Evolutionary conservation across 2,113 vertebrate species (phyloP).

Genomic region (Trematocara variabile): DNA sequence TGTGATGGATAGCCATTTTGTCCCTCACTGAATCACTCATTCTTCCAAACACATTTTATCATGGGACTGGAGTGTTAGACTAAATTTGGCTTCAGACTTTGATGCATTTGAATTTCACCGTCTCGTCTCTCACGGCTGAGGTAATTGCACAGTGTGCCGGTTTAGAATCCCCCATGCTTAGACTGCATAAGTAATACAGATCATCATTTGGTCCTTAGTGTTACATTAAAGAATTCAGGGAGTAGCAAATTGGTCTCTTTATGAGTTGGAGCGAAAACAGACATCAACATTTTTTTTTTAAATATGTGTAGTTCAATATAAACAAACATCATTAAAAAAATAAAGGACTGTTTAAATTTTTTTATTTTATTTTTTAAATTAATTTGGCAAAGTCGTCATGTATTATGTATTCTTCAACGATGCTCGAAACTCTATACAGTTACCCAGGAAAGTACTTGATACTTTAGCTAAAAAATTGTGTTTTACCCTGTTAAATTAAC

Average conservation of each 20-base stretch:
- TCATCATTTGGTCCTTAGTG: constrained; percentile 40
- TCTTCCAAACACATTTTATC: constrained; percentile 39
- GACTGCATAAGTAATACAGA: constrained; percentile 44
- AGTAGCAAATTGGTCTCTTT: constrained; percentile 8
- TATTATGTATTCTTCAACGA: neutral
- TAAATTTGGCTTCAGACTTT: constrained; percentile 46
- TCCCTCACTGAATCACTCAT: constrained; percentile 37
- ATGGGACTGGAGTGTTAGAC: neutral
- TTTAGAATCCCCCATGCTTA: constrained; percentile 45
- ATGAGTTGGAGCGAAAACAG: neutral
- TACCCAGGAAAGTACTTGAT: neutral
- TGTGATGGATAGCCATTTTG: constrained; percentile 45
- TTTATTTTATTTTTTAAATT: too few species aligned
- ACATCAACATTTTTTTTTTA: neutral
- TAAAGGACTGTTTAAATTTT: neutral
- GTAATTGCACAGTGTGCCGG: constrained; percentile 42
- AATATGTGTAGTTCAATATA: neutral
- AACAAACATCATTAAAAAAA: neutral
- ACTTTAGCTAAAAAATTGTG: neutral
- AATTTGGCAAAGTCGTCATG: neutral
- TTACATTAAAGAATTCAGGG: constrained; percentile 16
- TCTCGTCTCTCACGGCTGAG: constrained; percentile 16
- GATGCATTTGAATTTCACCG: constrained; percentile 23
- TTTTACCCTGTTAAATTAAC: neutral
- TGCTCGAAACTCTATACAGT: neutral